Conservation (phyloP, 2,113 vertebrate species). For the Merops nubicus region DNA sequence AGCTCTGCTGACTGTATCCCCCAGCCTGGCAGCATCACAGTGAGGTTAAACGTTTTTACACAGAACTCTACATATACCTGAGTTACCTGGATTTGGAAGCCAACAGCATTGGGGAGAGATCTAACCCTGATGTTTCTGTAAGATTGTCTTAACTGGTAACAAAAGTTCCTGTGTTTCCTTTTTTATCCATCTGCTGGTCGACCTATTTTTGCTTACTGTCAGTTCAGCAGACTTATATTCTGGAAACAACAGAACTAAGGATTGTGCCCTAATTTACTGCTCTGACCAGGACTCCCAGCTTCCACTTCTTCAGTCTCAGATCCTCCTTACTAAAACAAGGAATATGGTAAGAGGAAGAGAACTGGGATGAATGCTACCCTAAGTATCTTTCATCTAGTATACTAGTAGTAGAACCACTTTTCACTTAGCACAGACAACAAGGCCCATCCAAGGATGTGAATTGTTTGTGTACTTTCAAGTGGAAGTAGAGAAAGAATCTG, state of each 20-base stretch:
- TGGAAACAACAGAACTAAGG: background rate
- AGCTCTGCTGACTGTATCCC: background rate
- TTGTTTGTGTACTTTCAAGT: background rate
- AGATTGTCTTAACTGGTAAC: background rate
- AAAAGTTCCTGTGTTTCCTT: background rate
- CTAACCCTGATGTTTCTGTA: background rate
- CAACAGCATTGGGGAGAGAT: background rate
- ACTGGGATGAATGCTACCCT: background rate
- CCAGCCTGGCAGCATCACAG: background rate
- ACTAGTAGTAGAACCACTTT: background rate
- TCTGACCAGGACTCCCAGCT: background rate
- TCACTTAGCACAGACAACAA: background rate
- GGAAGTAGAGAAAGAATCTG: background rate
- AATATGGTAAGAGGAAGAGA: background rate
- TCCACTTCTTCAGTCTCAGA: background rate
- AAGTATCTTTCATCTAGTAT: background rate
- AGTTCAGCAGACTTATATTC: background rate
- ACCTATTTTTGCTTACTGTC: background rate
- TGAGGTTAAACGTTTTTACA: background rate
- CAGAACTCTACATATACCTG: background rate
- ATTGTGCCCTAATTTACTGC: background rate
- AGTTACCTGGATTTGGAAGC: background rate
- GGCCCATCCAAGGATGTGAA: background rate
- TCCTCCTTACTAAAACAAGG: background rate
- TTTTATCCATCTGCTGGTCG: background rate